A percentile compares a stretch with the other conserved stretches of the same genome.
Conservation (phyloP, 2,888 invertebrate genomes). For the Sesia apiformis region DNA sequence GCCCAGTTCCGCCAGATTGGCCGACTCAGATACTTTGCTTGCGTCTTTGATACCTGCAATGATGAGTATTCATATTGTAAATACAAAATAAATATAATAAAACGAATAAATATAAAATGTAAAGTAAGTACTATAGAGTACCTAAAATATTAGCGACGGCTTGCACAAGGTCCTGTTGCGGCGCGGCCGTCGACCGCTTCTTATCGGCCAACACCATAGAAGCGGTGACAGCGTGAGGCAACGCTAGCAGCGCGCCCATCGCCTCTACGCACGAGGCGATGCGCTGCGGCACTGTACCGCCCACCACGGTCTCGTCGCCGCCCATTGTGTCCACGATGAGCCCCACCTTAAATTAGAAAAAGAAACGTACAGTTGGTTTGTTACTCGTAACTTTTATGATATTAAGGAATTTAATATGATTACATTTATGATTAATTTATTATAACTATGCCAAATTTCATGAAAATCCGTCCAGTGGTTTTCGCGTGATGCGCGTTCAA, state of each 20-base stretch:
- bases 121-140: conserved; percentile 13
- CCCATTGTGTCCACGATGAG: conserved; percentile 92
- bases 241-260: conserved; percentile 92
- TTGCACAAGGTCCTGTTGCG: conserved; percentile 76
- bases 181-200: conserved; percentile 74
- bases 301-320: conserved; percentile 91
- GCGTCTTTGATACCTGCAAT: conserved; percentile 86
- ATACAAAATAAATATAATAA: too few relatives aligned
- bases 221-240: conserved; percentile 86
- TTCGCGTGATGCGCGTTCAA: too few relatives aligned
- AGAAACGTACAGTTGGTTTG: background rate
- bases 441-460: background rate
- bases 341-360: conserved; percentile 86
- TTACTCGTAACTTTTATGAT: background rate
- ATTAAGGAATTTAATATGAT: background rate
- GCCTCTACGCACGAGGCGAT: conserved; percentile 94
- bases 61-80: too few relatives aligned
- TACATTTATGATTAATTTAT: background rate
- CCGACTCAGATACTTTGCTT: conserved; percentile 80
- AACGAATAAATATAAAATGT: too few relatives aligned
- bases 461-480: too few relatives aligned
- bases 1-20: conserved; percentile 93
- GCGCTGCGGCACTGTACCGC: conserved; percentile 96
- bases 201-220: conserved; percentile 93
- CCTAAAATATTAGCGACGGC: conserved; percentile 92